Percentiles rank a stretch among this genome's conserved stretches.
Conservation (phyloP, 2,113 vertebrate genomes). For the Arizona elegans region DNA sequence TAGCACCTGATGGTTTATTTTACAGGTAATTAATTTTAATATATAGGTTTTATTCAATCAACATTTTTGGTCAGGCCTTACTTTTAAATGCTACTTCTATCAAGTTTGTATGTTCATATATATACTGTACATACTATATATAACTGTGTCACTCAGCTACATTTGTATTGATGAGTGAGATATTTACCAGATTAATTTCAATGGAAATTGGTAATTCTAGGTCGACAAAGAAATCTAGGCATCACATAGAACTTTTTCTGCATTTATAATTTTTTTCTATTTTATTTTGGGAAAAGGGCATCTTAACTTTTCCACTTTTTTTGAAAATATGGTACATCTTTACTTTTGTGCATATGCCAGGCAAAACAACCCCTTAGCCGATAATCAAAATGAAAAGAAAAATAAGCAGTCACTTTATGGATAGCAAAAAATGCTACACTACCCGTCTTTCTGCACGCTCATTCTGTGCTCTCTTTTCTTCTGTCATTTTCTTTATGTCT, state of each 20-base stretch:
- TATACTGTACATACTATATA: background rate
- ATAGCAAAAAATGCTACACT: background rate
- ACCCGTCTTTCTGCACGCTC: slow-evolving; percentile 78
- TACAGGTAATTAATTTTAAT: background rate
- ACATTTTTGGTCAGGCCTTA: background rate
- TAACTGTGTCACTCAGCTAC: background rate
- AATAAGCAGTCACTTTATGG: too few species aligned
- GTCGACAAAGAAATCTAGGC: background rate
- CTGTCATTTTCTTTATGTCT: slow-evolving; percentile 71
- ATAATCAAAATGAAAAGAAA: background rate
- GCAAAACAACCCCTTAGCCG: background rate
- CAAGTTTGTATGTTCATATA: background rate
- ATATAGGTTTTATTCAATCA: background rate
- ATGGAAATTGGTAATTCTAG: background rate
- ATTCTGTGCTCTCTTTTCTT: slow-evolving; percentile 74
- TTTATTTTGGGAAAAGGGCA: background rate
- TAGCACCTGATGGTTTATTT: background rate
- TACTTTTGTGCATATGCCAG: background rate
- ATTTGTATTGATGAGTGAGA: background rate
- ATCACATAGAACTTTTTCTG: background rate
- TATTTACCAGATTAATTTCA: background rate
- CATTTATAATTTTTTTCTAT: background rate
- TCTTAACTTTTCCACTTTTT: background rate
- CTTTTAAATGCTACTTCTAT: background rate
- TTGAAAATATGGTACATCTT: background rate